Evolutionary conservation across 2,113 vertebrate species (phyloP), one percentile per base, ranked within the genome.

Genomic region (Poeciliopsis prolifica): DNA sequence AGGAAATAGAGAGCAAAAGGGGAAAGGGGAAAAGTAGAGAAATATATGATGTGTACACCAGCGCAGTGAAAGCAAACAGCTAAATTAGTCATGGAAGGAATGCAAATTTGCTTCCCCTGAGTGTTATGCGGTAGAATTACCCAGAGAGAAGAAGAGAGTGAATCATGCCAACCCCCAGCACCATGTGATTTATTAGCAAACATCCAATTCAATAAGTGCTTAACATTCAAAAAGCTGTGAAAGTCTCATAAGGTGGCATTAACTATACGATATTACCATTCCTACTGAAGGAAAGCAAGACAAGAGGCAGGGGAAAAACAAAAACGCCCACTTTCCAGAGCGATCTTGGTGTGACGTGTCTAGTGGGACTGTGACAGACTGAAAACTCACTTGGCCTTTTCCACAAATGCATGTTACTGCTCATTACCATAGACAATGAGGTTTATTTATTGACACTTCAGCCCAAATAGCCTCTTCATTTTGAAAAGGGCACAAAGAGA

Each of bases 121-220:
- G 83, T 78, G 84, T 88, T 81, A 79, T 74, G 87, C 75, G 78
- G 87, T 80, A 78, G 87, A 94, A 92, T 88, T 86, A 87, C 86
- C 91, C 88, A 40, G 77, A 88, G 88, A 91, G 86, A 84, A 90
- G 88, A 81, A 61, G 79, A 77, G 86, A 37, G 87, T 92, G 91
- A 93, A 91, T 93, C 92, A 93, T 67, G 82, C 82, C 84, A 84
- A 80, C 80, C 86, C 82, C 74, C 72, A 58, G 83, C 74, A 68
- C 82, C 78, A 67, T 73, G 78, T 91, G 88, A 91, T 91, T 92
- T 94, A 93, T 91, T 87, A 91, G 86, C 89, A 94, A 92, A 94
- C 90, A 94, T 92, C 92, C 86, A 90, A 93, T 93, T 94, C 88
- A 92, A 93, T 93, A 92, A 90, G 89, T 87, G 86, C 87, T 93